phyloP scores from a whole-genome alignment of 2,797 vertebrate genomes.

The Eupleurogrammus muticus region DNA sequence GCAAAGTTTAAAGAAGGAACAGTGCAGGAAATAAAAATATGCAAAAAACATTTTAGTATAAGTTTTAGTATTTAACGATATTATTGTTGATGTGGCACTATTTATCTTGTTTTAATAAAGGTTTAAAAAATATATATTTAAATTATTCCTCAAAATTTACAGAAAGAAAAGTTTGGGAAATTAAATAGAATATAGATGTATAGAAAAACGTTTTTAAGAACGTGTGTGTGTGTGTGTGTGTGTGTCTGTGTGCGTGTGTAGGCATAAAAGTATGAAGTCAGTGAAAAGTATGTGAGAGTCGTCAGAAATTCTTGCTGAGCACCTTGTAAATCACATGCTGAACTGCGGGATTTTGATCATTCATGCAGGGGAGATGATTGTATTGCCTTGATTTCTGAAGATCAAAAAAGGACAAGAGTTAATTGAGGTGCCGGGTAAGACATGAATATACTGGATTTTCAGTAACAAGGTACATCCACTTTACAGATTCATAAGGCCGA shows the following conservation, averaged over 20 bases:
- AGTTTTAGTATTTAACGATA: no score
- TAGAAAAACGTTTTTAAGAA: conserved; percentile 3
- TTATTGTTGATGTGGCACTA: no score
- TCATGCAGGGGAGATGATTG: conserved; percentile 29
- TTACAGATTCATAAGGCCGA: conserved; percentile 17
- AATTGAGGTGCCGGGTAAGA: conserved; percentile 33
- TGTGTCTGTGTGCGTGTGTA: background rate
- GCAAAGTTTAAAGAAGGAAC: conserved; percentile 29
- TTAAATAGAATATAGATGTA: no score
- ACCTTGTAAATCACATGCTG: conserved; percentile 24
- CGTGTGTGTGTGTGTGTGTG: background rate
- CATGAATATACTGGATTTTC: conserved; percentile 19
- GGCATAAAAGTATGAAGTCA: background rate
- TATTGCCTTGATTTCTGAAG: conserved; percentile 56
- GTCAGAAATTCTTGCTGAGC: conserved; percentile 21
- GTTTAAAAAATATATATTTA: no score
- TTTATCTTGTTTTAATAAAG: no score
- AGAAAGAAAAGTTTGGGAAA: conserved; percentile 17
- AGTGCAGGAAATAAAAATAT: background rate
- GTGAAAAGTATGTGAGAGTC: background rate
- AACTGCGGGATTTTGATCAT: conserved; percentile 41
- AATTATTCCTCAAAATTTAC: conserved; percentile 44
- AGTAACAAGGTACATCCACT: conserved; percentile 18
- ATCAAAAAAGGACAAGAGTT: conserved; percentile 61
- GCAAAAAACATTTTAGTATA: background rate